phyloP scores from a whole-genome alignment of 2,797 vertebrate genomes.

The Sciurus vulgaris region DNA sequence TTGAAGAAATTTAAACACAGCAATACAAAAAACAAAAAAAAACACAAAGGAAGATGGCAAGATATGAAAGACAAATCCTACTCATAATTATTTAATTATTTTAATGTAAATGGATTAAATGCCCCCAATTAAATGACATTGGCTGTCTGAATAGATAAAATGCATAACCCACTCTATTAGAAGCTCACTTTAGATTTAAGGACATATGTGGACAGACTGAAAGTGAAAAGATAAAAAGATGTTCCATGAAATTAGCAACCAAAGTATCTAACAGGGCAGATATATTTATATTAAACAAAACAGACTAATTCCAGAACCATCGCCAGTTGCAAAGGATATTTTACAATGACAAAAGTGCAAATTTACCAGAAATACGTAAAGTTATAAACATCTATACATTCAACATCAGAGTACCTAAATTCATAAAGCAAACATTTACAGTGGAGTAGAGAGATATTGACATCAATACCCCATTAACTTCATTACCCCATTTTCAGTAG shows the following conservation, averaged over 20 bases:
- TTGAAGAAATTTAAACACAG: not conserved
- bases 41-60: not conserved
- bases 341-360: not conserved
- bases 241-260: not conserved
- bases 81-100: not conserved
- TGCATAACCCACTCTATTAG: not conserved
- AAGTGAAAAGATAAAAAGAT: not conserved
- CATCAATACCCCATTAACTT: fast-evolving
- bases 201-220: not conserved
- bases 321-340: not conserved
- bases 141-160: not conserved
- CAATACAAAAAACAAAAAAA: not conserved
- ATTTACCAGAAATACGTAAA: not conserved
- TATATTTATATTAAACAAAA: not conserved
- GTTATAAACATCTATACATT: not conserved
- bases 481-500: not conserved
- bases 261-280: too few species aligned
- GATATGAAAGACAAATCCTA: not conserved
- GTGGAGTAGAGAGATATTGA: not conserved
- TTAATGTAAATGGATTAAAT: not conserved
- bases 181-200: not conserved
- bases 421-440: not conserved
- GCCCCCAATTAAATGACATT: not conserved
- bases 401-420: not conserved
- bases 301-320: not conserved